Evolutionary conservation across 2,113 vertebrate species (phyloP).

Genomic region (Hippocampus comes): DNA sequence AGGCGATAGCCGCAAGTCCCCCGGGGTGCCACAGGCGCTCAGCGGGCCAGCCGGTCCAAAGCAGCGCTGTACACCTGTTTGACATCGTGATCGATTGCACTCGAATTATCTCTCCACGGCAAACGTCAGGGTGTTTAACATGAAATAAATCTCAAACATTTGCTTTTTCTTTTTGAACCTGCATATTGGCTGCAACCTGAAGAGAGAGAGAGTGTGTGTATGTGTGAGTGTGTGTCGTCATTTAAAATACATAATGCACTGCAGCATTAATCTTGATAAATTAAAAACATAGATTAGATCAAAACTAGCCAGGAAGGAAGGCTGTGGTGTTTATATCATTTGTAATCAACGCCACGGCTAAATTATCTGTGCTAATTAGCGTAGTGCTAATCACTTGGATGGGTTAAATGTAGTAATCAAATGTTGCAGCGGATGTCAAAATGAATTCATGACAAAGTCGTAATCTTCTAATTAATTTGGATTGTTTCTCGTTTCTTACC

Average conservation of each 20-base stretch:
- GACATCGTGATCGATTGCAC: constrained; percentile 21
- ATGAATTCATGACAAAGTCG: not conserved
- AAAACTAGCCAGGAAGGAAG: not conserved
- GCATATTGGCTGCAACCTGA: not conserved
- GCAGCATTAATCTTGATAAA: not conserved
- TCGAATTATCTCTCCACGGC: constrained; percentile 6
- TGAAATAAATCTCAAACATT: constrained; percentile 8
- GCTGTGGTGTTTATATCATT: not conserved
- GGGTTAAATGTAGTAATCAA: not conserved
- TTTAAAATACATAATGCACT: not conserved
- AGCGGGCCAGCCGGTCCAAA: constrained; percentile 3
- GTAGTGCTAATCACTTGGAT: not conserved
- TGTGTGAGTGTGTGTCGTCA: not conserved
- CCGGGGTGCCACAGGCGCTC: constrained; percentile 3
- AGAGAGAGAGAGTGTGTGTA: not conserved
- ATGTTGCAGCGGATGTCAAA: not conserved
- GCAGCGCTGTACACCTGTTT: constrained; percentile 15
- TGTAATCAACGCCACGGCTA: not conserved
- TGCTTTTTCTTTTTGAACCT: not conserved
- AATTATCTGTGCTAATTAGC: not conserved
- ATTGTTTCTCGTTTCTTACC: not conserved
- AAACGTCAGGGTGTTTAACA: constrained; percentile 12
- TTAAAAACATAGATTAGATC: not conserved
- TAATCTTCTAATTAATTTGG: not conserved
- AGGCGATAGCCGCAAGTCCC: constrained; percentile 22